Percentiles rank a stretch among this genome's conserved stretches.
Conservation (phyloP, 2,888 invertebrate species). For the Alitta virens region DNA sequence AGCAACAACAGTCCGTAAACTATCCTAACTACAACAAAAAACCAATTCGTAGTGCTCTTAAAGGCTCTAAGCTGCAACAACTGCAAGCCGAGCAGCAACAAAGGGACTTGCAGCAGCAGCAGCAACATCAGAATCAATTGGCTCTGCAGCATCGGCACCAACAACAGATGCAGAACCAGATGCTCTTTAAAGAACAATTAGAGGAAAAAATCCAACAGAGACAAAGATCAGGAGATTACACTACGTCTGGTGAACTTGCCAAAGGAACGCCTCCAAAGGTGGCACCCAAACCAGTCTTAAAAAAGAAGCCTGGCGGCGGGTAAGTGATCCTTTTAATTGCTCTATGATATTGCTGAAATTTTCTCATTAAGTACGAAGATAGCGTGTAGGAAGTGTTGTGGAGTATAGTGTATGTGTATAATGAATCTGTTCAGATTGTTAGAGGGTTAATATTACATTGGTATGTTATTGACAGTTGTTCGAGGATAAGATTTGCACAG, state of each 20-base stretch:
- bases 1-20: no score
- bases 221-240: conserved; percentile 2
- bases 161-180: not conserved
- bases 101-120: not conserved
- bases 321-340: not conserved
- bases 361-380: no score
- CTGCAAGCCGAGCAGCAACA: conserved; percentile 4
- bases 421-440: no score
- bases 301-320: not conserved
- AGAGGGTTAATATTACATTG: no score
- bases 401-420: no score
- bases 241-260: not conserved
- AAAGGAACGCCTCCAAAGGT: conserved; percentile 23
- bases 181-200: conserved; percentile 5
- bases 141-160: no score
- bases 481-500: not conserved
- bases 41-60: conserved; percentile 58
- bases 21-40: conserved; percentile 13
- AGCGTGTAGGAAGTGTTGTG: no score
- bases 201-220: not conserved
- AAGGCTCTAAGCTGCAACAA: conserved; percentile 27
- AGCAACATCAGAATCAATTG: not conserved
- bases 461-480: not conserved
- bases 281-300: conserved; percentile 28
- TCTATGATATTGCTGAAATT: no score